These are phyloP conservation scores for Phocoena phocoena DNA, from an alignment of 2,113 vertebrate genomes.

Conservation along the genomic window DNA sequence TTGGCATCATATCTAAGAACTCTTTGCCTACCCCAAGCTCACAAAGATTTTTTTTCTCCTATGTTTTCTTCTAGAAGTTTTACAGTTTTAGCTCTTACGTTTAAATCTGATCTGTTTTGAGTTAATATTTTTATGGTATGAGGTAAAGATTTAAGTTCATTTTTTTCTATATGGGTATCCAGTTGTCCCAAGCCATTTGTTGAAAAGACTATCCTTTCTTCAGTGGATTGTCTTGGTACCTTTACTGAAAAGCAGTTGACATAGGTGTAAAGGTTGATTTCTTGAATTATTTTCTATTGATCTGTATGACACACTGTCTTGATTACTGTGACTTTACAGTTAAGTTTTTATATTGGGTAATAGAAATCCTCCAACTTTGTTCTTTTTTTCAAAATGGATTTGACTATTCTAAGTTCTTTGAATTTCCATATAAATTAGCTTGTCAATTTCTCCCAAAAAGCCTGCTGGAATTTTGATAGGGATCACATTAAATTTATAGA, in stretches of 20 bases:
- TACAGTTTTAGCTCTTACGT: background rate
- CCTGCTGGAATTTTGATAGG: background rate
- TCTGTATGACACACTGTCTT: background rate
- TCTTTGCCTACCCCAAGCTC: background rate
- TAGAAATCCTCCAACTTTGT: background rate
- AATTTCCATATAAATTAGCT: background rate
- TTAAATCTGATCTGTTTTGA: background rate
- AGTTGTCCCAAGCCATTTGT: background rate
- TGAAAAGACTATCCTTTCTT: background rate
- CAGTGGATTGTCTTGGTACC: background rate
- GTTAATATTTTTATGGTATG: background rate
- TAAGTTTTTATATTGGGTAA: background rate
- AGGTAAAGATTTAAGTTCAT: background rate
- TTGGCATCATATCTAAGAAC: background rate
- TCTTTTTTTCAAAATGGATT: background rate
- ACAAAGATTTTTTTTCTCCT: background rate
- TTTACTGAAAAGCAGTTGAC: background rate
- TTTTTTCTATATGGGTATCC: background rate
- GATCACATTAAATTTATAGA: background rate
- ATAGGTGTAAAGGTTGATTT: background rate
- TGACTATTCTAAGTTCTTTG: background rate
- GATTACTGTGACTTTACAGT: background rate
- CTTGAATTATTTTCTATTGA: background rate
- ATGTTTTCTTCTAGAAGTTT: slow-evolving; percentile 10
- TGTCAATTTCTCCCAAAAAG: background rate